Evolutionary conservation across 2,797 vertebrate species (phyloP), one percentile per base, ranked within the genome.

Genomic region (Gadopsis bispinosus): DNA sequence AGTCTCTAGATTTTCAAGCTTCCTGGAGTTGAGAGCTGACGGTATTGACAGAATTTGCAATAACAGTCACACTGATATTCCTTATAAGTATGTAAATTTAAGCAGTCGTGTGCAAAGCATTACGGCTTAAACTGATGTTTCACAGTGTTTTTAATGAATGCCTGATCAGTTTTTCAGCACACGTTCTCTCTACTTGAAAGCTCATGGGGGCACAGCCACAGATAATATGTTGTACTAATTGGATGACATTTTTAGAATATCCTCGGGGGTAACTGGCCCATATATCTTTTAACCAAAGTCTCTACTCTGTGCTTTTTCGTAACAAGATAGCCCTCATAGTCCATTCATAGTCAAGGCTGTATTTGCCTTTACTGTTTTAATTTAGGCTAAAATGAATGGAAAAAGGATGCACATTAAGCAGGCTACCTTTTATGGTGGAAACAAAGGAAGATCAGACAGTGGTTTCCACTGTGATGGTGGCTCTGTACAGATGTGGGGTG

Each of bases 161-260:
- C 45, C 51, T 71, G 69, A 74, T 80, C 58, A 64, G 55, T 43
- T 54, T 80, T 84, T 45, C 70, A 66, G 61, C 43, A 1, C 79
- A 69, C 0, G 19, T 64, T 70, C 48, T 72, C 58, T 63, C 75
- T 70, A 78, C 73, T 63, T 84, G 72, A 26, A 58, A 73, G 75
- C 80, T 87, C 77, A 79, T 31, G 51, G 68, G 81, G 76, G 3
- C 83, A 66, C 35, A 63, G 83, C 58, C 64, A 66, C 68, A 77
- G 77, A 78, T 80, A 77, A 86, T 71, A 51, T 39, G 37, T 56
- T 69, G 37, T 14, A 48, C 66, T 91, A 88, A 92, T 91, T 85
- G 70, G 84, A 82, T 59, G 74, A 41, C 83, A 88, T 87, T 94
- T 91, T 91, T 89, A 92, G 90, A 85, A 66, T 53, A 45, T 73